Conservation (phyloP, 2,797 vertebrate genomes). For the Phaenicophaeus curvirostris region DNA sequence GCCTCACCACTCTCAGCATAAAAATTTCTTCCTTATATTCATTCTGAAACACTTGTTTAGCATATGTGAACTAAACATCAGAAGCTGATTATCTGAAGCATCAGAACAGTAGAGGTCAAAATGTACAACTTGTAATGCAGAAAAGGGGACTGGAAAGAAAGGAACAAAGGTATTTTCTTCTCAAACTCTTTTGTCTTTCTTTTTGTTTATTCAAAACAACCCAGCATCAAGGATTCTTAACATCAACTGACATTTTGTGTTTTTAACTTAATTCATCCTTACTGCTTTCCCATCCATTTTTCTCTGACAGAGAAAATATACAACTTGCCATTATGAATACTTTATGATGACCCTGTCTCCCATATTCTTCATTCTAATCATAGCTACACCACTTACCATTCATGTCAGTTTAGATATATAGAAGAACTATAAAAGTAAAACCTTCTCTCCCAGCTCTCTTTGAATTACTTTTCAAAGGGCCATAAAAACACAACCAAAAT, state of each 20-base stretch:
- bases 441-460: neutral
- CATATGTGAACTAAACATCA: neutral
- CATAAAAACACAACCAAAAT: conserved; percentile 44
- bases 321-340: conserved; percentile 59
- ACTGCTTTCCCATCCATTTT: conserved; percentile 40
- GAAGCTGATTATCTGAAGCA: neutral
- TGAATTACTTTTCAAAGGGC: conserved; percentile 35
- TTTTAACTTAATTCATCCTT: conserved; percentile 67
- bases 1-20: neutral
- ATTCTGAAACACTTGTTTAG: neutral
- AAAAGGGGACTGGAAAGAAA: neutral
- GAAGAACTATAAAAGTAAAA: conserved; percentile 52
- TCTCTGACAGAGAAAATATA: conserved; percentile 41
- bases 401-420: conserved; percentile 38
- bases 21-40: neutral
- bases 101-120: neutral
- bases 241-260: conserved; percentile 42
- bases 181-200: neutral
- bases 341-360: conserved; percentile 62
- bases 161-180: neutral
- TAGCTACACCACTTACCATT: conserved; percentile 51
- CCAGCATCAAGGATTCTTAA: neutral
- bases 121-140: neutral
- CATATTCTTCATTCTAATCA: conserved; percentile 49
- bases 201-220: conserved; percentile 16